Conservation (phyloP, 2,797 vertebrate genomes). For the Oreonectes daqikongensis region DNA sequence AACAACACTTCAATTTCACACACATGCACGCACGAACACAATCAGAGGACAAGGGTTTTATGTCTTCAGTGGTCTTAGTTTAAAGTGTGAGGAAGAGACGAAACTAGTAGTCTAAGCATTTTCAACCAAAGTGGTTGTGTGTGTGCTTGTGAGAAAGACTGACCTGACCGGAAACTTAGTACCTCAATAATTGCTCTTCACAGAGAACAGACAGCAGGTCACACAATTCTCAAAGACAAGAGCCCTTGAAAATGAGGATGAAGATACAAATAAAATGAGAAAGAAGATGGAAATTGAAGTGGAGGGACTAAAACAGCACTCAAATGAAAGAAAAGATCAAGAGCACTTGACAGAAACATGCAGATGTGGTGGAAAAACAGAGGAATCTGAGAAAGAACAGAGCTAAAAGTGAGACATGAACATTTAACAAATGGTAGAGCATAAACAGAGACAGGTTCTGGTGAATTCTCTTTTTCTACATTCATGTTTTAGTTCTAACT, state of each 20-base stretch:
- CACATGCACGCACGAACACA: not conserved
- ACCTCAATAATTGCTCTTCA: not conserved
- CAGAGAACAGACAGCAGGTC: constrained; percentile 26
- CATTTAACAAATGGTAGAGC: not conserved
- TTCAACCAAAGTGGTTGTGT: not conserved
- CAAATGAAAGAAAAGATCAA: not conserved
- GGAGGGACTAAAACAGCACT: not conserved
- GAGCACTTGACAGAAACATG: constrained; percentile 15
- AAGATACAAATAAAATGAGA: not conserved
- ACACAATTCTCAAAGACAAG: constrained; percentile 1
- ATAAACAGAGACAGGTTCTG: not conserved
- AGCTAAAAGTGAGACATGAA: not conserved
- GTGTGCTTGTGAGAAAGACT: not conserved
- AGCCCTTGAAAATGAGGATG: constrained; percentile 6
- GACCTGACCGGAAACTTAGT: not conserved
- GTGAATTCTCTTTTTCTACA: not conserved
- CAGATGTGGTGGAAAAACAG: not conserved
- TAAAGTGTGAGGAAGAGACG: not conserved
- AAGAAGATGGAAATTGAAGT: not conserved
- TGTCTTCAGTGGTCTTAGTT: not conserved
- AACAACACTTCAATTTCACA: not conserved
- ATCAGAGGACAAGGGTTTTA: too few relatives aligned
- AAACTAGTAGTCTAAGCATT: not conserved
- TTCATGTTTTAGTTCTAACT: too few relatives aligned
- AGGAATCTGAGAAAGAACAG: not conserved